Base-by-base conservation (phyloP, 2,888 invertebrate genomes). In the Pherbina coryleti region DNA sequence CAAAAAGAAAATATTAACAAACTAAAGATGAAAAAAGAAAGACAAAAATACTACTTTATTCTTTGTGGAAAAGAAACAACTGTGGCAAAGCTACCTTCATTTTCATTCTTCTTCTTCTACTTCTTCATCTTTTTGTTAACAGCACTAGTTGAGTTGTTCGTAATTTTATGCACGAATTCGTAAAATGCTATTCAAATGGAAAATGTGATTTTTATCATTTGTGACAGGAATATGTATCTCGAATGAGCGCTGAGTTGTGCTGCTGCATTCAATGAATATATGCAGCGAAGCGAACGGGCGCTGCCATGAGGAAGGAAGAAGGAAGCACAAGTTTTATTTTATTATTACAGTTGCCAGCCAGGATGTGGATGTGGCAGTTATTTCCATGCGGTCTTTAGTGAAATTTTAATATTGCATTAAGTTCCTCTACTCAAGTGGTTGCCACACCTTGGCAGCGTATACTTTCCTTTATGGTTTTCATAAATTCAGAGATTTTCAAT, bases 201-300 rank as follows among this genome's bases (percentile, higher is more conserved):
- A 87, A 87, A 87, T 87, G 85, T 87, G 87, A 87, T 87, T 87
- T 87, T 87, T 87, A 87, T 87, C 87, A 87, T 86, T 86, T 87
- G 85, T 87, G 87, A 87, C 87, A 87, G 86, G 83, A 86, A 28
- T 28, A 60, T 44, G 57, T 44, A 60, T 37, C 72, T 57, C 72
- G 37, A 34, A 37, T 34, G 72, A 25, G 57, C 37, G 72, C 60
- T 28, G 57, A 72, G 34, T 57, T 57, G 22, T 72, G 37, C 34
- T 11, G 55, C 31, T 53, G 19, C 8, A n/a, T 19, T 5, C 55
- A 34, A 34, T 9, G 67, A n/a, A 44, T 19, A 17, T 19, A 67
- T 22, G 69, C 49, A 67, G 31, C 67, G 69, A 49, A 69, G 51
- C 25, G 69, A 28, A 51, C 34, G 64, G 28, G 60, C n/a, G 60